phyloP scores from a whole-genome alignment of 2,113 vertebrate species.

The Drymodes brunneopygia region DNA sequence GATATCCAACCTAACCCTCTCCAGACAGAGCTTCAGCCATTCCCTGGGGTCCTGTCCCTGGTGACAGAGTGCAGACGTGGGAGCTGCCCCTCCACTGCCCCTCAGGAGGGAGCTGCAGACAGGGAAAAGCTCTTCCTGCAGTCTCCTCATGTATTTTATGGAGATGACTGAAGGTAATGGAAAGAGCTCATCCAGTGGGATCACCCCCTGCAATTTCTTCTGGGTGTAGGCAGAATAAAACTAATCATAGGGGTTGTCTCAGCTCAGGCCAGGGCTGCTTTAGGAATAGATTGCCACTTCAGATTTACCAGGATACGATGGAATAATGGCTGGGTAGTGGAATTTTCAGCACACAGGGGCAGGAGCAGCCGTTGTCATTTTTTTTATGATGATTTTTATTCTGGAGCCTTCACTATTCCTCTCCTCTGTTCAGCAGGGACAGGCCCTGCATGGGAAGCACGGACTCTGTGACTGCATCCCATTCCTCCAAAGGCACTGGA shows the following conservation, averaged over 20 bases:
- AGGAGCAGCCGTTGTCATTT: neutral
- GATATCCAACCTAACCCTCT: accelerated
- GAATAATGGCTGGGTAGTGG: neutral
- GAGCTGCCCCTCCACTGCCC: neutral
- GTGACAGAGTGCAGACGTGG: accelerated
- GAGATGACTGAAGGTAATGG: neutral
- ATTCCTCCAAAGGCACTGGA: neutral
- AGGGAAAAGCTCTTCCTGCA: neutral
- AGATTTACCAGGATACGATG: neutral
- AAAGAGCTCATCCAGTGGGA: neutral
- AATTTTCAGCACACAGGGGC: neutral
- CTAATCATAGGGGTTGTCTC: neutral
- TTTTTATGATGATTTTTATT: neutral
- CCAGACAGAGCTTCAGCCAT: neutral
- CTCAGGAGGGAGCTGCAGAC: neutral
- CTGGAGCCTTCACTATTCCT: neutral
- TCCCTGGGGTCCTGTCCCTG: too few relatives aligned
- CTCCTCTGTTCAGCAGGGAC: accelerated
- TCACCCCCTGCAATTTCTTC: neutral
- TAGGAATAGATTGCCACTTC: neutral
- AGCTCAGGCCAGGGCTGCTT: neutral
- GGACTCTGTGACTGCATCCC: neutral
- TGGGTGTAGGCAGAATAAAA: neutral
- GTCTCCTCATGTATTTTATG: neutral
- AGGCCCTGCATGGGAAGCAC: neutral